Percentiles rank a stretch among this genome's conserved stretches.
These are phyloP conservation scores for Colletes collaris DNA, from an alignment of 2,888 invertebrate genomes.

Conservation along the genomic window DNA sequence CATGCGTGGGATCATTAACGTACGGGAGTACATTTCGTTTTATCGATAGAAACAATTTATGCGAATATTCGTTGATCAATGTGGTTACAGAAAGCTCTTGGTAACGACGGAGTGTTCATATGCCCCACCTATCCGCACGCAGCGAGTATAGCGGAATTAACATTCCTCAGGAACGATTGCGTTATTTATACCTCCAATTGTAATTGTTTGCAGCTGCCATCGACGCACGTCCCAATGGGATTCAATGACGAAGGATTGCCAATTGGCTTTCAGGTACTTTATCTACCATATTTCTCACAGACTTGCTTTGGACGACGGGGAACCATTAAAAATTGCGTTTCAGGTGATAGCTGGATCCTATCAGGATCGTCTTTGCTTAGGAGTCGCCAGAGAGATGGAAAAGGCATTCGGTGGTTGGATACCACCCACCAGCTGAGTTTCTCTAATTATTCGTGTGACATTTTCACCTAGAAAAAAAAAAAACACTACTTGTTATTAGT, in stretches of 20 bases:
- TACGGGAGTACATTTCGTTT: conserved; percentile 26
- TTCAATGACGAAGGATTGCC: conserved; percentile 87
- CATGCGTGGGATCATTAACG: conserved; percentile 47
- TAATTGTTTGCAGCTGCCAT: conserved; percentile 87
- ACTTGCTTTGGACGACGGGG: too few relatives aligned
- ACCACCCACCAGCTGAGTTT: conserved; percentile 83
- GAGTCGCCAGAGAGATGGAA: conserved; percentile 91
- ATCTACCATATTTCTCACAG: background rate
- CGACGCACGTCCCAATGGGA: conserved; percentile 90
- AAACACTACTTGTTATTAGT: too few relatives aligned
- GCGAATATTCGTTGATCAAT: too few relatives aligned
- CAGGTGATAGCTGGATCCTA: conserved; percentile 89
- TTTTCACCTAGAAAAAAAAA: too few relatives aligned
- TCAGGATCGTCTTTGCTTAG: conserved; percentile 91
- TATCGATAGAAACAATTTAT: background rate
- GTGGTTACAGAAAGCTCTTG: conserved; percentile 71
- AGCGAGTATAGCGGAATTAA: conserved; percentile 84
- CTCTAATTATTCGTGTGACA: too few relatives aligned
- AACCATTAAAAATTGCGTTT: conserved; percentile 37
- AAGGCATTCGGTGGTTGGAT: conserved; percentile 92
- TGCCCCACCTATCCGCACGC: conserved; percentile 84
- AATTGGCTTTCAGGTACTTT: conserved; percentile 89
- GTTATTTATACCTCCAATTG: too few relatives aligned
- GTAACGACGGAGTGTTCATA: conserved; percentile 84
- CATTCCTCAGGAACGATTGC: conserved; percentile 85